phyloP scores from a whole-genome alignment of 2,888 invertebrate genomes.

The Vannuccia rotundouncinata region DNA sequence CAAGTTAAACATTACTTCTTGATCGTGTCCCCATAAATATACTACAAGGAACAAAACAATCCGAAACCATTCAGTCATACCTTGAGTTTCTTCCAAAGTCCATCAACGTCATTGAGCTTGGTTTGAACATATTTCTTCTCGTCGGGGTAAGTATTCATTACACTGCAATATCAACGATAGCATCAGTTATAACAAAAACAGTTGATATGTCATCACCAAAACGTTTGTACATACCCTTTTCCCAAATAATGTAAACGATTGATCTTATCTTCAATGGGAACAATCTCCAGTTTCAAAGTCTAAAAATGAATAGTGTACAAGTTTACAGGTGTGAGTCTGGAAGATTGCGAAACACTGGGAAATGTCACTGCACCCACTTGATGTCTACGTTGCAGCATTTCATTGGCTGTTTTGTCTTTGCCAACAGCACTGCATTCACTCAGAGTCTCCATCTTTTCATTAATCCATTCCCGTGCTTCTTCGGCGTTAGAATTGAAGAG shows the following conservation, averaged over 20 bases:
- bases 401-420: conserved; percentile 76
- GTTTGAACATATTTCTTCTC: conserved; percentile 77
- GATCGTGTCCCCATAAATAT: neutral
- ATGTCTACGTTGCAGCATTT: conserved; percentile 80
- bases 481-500: conserved; percentile 89
- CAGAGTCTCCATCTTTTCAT: conserved; percentile 83
- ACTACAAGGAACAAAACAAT: too few relatives aligned
- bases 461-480: conserved; percentile 94
- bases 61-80: too few relatives aligned
- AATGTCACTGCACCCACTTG: conserved; percentile 60
- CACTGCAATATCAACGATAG: conserved; percentile 59
- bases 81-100: conserved; percentile 76
- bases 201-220: neutral
- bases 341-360: neutral
- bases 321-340: neutral
- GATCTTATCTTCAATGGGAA: conserved; percentile 88
- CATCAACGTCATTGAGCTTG: conserved; percentile 74
- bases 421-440: conserved; percentile 64
- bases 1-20: neutral
- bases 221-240: conserved; percentile 64
- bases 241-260: conserved; percentile 75
- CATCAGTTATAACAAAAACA: conserved; percentile 1
- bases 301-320: conserved; percentile 42
- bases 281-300: conserved; percentile 81
- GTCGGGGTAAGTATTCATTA: conserved; percentile 81